phyloP scores from a whole-genome alignment of 1,140 invertebrate genomes.

The Halesus radiatus region DNA sequence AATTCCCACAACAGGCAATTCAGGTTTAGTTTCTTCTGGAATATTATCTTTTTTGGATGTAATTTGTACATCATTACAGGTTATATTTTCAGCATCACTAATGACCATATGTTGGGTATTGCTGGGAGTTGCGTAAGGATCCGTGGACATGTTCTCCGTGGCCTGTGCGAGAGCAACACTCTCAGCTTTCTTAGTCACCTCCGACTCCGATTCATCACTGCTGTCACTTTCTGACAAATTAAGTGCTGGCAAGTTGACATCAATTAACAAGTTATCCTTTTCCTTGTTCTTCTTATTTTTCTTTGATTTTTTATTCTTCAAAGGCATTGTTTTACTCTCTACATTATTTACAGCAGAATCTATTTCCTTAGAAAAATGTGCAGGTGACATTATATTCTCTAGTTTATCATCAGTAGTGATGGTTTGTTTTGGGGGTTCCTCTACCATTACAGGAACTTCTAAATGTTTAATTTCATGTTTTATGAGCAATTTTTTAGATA shows the following conservation, averaged over 20 bases:
- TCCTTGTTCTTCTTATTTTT: slow-evolving; percentile 74
- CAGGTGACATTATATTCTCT: slow-evolving; percentile 61
- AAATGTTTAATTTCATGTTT: slow-evolving; percentile 77
- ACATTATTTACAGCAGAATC: slow-evolving; percentile 60
- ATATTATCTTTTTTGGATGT: background rate
- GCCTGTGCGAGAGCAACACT: slow-evolving; percentile 13
- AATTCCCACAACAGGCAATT: slow-evolving; percentile 74
- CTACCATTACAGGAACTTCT: slow-evolving; percentile 64
- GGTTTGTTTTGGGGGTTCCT: slow-evolving; percentile 28
- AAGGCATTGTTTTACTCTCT: slow-evolving; percentile 54
- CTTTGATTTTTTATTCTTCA: slow-evolving; percentile 69
- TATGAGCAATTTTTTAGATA: slow-evolving; percentile 82
- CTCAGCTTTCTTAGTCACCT: slow-evolving; percentile 60
- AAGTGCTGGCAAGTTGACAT: slow-evolving; percentile 79
- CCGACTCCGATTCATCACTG: slow-evolving; percentile 82
- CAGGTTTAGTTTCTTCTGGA: slow-evolving; percentile 59
- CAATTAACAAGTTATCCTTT: slow-evolving; percentile 74
- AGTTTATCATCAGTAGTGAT: slow-evolving; percentile 58
- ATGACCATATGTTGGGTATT: slow-evolving; percentile 26
- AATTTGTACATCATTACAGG: slow-evolving; percentile 44
- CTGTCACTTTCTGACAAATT: slow-evolving; percentile 86
- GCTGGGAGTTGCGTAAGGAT: background rate
- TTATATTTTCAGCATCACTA: slow-evolving; percentile 54
- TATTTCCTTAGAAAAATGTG: slow-evolving; percentile 60
- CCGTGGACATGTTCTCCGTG: background rate